These are phyloP conservation scores for Neoascia interrupta DNA, from an alignment of 2,888 invertebrate species.

Conservation along the genomic window DNA sequence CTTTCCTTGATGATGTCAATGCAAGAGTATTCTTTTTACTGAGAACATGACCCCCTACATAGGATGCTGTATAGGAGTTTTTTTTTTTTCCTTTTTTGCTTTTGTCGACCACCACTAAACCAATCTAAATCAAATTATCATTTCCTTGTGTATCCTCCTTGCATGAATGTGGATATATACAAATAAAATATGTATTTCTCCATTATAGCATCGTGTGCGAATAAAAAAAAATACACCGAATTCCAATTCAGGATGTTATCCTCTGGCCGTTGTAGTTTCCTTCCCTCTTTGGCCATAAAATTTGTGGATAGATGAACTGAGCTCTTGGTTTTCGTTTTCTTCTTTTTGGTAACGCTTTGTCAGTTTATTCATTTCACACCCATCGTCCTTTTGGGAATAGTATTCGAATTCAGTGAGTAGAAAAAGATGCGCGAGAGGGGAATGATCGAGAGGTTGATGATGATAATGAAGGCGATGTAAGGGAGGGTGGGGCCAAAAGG, in stretches of 20 bases:
- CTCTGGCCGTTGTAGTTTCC: slow-evolving; percentile 9
- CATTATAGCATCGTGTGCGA: slow-evolving; percentile 27
- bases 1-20: slow-evolving; percentile 6
- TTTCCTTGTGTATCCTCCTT: slow-evolving; percentile 34
- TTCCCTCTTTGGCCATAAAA: not conserved
- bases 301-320: slow-evolving; percentile 30
- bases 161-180: not conserved
- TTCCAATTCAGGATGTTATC: slow-evolving; percentile 45
- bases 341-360: slow-evolving; percentile 5
- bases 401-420: slow-evolving; percentile 50
- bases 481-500: not conserved
- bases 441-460: slow-evolving; percentile 37
- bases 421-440: slow-evolving; percentile 27
- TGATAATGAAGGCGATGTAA: slow-evolving; percentile 30
- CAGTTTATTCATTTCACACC: slow-evolving; percentile 59
- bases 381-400: slow-evolving; percentile 44
- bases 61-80: not conserved
- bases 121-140: slow-evolving; percentile 68
- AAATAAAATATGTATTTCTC: slow-evolving; percentile 42
- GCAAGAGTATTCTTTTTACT: not conserved
- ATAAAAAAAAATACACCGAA: slow-evolving; percentile 16
- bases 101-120: slow-evolving; percentile 33
- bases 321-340: not conserved
- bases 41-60: slow-evolving; percentile 15
- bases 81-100: not conserved